A percentile compares a stretch with the other conserved stretches of the same genome.
phyloP scores from a whole-genome alignment of 2,113 vertebrate genomes.

The Sebastes fasciatus region DNA sequence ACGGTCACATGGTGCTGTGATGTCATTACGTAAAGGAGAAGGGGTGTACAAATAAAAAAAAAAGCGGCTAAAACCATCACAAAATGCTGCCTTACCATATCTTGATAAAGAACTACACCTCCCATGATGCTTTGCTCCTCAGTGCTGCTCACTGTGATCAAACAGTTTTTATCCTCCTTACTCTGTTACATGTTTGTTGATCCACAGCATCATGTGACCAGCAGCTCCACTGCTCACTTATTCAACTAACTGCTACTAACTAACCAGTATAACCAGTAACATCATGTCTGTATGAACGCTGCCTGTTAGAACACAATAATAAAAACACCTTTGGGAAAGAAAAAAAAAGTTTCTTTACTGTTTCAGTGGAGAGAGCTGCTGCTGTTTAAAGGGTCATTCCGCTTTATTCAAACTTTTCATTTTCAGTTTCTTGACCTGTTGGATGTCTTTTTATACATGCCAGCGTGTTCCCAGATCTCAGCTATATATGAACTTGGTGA shows the following conservation, averaged over 20 bases:
- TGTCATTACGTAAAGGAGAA: not conserved
- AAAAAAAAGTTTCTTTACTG: not conserved
- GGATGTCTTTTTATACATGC: no score
- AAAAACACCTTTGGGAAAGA: conserved; percentile 27
- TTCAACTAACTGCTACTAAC: not conserved
- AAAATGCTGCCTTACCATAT: not conserved
- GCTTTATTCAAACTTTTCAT: not conserved
- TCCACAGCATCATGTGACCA: conserved; percentile 22
- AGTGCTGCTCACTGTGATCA: not conserved
- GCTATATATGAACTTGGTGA: no score
- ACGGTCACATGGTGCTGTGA: conserved; percentile 4
- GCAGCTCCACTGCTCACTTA: not conserved
- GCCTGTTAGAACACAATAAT: conserved; percentile 17
- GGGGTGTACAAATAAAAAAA: not conserved
- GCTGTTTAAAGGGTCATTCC: not conserved
- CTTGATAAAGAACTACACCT: not conserved
- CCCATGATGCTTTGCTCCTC: conserved; percentile 38
- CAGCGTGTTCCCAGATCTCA: no score
- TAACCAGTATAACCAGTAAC: conserved; percentile 31
- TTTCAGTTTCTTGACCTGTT: no score
- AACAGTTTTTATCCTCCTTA: not conserved
- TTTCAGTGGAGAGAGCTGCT: not conserved
- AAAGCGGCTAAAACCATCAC: not conserved
- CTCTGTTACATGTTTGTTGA: not conserved
- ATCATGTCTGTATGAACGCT: not conserved